Evolutionary conservation across 2,113 vertebrate genomes (phyloP).

Genomic region (Poeciliopsis retropinna): DNA sequence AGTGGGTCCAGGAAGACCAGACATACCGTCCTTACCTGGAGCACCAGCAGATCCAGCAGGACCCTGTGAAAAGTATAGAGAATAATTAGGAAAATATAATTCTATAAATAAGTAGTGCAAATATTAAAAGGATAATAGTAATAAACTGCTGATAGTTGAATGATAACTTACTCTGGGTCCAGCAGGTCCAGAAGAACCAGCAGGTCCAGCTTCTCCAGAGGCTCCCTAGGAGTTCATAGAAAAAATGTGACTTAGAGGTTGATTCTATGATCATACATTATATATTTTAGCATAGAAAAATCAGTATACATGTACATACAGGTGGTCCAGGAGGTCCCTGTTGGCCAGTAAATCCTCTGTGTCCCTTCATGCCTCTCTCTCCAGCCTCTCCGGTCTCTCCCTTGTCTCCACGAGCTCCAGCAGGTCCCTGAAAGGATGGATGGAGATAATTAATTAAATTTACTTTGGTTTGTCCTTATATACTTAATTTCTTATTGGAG

Average conservation of each 20-base stretch:
- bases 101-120: background rate
- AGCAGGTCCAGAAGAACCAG: constrained; percentile 90
- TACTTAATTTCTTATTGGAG: background rate
- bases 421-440: constrained; percentile 80
- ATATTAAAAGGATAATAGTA: constrained; percentile 9
- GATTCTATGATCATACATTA: background rate
- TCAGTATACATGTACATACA: constrained; percentile 76
- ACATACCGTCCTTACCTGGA: constrained; percentile 94
- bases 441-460: background rate
- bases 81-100: constrained; percentile 3
- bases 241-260: constrained; percentile 8
- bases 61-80: constrained; percentile 78
- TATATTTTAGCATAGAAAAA: background rate
- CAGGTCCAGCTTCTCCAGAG: constrained; percentile 92
- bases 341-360: constrained; percentile 97
- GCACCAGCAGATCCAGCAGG: constrained; percentile 87
- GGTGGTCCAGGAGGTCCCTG: constrained; percentile 92
- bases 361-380: constrained; percentile 98
- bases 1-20: constrained; percentile 92
- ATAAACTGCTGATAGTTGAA: background rate
- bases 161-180: constrained; percentile 90
- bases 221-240: constrained; percentile 81
- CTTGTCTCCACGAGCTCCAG: constrained; percentile 96
- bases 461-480: background rate
- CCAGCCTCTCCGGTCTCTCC: constrained; percentile 94